Base-by-base conservation (phyloP, 2,888 invertebrate species). In the Athetis lepigone region DNA sequence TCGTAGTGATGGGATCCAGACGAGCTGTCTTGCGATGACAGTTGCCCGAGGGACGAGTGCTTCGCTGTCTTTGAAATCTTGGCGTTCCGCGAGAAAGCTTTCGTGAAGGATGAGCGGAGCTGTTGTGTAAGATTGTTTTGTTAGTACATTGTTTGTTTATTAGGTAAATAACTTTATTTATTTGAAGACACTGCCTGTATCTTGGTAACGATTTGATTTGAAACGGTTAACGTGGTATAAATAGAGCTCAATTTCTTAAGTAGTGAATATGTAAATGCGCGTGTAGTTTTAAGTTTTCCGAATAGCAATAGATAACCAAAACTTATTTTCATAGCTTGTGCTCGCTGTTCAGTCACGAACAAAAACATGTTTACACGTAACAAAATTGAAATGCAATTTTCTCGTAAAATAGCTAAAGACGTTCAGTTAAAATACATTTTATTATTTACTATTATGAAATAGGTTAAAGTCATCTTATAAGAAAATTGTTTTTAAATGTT, bases 21-120 rank as follows among this genome's bases (percentile, higher is more conserved):
- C 59, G 93, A 95, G 83, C 93, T 93, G 86, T 94, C 95, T 77
- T 94, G 94, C 81, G 96, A 94, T 79, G 95, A 95, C 81, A 95
- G 85, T 78, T 95, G 95, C 77, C 95, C 94, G 74, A 95, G 92
- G 78, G 95, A 95, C 19, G 95, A 91, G 78, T 95, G 95, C 83
- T 95, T 95, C 55, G 95, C 96, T 51, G 96, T 96, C 95, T 97
- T 97, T 76, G 97, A 95, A 88, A 97, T 97, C 95, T 97, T 97
- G 66, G 97, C 97, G 90, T 97, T 97, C 74, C 98, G 96, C 18
- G 98, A 98, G 94, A 99, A 99, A 19, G 99, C 99, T 94, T 99
- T 99, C 80, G 98, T 99, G 93, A 99, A 99, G 36, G 99, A 99
- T 89, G 98, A 99, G 57, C 99, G 96, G 72, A 99, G 95, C 98